A percentile compares a stretch with the other conserved stretches of the same genome.
These are phyloP conservation scores for Anseranas semipalmata DNA, from an alignment of 2,113 vertebrate species.

Conservation along the genomic window DNA sequence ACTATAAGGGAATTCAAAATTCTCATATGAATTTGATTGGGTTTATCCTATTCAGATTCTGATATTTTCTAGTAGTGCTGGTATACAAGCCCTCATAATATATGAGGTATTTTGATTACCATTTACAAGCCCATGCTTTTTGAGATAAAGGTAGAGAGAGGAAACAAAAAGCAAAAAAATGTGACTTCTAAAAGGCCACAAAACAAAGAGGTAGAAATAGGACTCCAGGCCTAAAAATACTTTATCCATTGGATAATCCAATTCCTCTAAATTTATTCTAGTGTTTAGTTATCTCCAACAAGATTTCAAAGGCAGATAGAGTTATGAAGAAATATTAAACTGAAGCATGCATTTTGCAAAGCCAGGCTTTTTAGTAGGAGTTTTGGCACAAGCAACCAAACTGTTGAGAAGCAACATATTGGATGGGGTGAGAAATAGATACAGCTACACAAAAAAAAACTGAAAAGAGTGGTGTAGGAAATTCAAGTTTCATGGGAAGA, in stretches of 20 bases:
- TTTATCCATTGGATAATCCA: neutral
- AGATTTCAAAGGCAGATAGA: neutral
- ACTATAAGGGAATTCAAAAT: neutral
- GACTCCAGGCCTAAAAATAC: neutral
- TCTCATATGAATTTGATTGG: neutral
- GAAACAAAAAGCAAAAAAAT: neutral
- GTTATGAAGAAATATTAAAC: neutral
- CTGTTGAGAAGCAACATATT: neutral
- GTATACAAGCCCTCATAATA: neutral
- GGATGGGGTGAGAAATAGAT: neutral
- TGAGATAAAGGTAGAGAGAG: neutral
- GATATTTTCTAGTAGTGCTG: neutral
- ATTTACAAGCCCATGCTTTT: neutral
- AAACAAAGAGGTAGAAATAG: neutral
- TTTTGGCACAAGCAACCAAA: neutral
- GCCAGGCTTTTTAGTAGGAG: neutral
- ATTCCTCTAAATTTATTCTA: neutral
- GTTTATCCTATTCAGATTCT: neutral
- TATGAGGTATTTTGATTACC: neutral
- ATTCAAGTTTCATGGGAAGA: neutral
- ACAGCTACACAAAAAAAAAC: neutral
- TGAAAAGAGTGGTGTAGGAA: neutral
- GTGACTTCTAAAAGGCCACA: neutral
- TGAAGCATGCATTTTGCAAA: neutral
- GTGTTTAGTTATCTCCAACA: neutral